Base-by-base conservation (phyloP, 2,113 vertebrate species). In the Psilopsiagon aurifrons region DNA sequence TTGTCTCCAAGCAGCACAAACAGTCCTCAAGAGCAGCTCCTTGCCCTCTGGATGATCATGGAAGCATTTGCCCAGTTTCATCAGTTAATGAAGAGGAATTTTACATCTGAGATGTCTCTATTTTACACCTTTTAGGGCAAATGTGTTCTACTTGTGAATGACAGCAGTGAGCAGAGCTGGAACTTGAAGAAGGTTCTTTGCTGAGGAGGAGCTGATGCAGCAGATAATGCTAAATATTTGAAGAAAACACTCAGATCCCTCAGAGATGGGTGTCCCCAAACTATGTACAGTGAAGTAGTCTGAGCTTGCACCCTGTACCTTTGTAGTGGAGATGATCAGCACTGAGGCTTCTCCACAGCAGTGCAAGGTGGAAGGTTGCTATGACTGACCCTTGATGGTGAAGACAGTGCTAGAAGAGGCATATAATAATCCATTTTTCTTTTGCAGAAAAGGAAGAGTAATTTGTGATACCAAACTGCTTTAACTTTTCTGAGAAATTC, bases 31-130 rank as follows among this genome's bases (percentile, higher is more conserved):
- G 94, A 60, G 46, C 57, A 74, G 62, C 66, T 31, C 27, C 70
- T 6, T 46, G 44, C 39, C 69, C 85, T 44, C 47, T 83, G 70
- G 49, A 52, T 54, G 63, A 73, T 25, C 11, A 0, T 15, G 46
- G 62, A 6, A 77, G 79, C 41, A 67, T 84, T 86, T 83, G 62
- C 62, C 8, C 78, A 77, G 44, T 57, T 57, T 94, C 92, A 43
- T 46, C 81, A 77, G 69, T 41, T 31, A 93, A 89, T 0, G 95
- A 97, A 52, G 97, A 97, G 79, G 97, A 97, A 84, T 97, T 97
- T 83, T 97, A 97, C 51, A 97, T 97, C 69, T 97, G 88, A 97
- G n/a, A 13, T 79, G 85, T 81, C 67, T 85, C 29, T 49, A 0
- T 68, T 31, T 88, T 67, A 37, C 7, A n/a, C 17, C 10, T 86